These are phyloP conservation scores for Mormyrops attenuatus DNA, from an alignment of 2,797 vertebrate species.

Conservation along the genomic window DNA sequence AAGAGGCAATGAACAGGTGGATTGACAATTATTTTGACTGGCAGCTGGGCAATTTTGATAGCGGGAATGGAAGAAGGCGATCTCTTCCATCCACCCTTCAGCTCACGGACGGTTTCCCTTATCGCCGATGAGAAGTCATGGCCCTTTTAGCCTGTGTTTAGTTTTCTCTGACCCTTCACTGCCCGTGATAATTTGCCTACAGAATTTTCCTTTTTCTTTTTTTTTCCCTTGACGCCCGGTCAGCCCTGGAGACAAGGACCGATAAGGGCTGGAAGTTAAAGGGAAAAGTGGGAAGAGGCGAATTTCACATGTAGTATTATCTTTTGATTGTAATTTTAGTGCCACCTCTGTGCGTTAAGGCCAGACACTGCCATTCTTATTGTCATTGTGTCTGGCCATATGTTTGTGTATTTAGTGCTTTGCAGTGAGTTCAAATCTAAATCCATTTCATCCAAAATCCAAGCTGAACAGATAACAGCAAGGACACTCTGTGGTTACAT, in stretches of 20 bases:
- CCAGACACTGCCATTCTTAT: slow-evolving; percentile 27
- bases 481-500: not conserved
- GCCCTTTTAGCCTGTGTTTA: slow-evolving; percentile 58
- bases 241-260: slow-evolving; percentile 57
- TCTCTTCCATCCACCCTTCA: slow-evolving; percentile 43
- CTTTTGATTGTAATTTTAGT: slow-evolving; percentile 45
- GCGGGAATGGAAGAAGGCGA: slow-evolving; percentile 61
- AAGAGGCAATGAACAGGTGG: slow-evolving; percentile 31
- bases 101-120: slow-evolving; percentile 55
- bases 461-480: not conserved
- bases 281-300: not conserved
- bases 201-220: slow-evolving; percentile 53
- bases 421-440: not conserved
- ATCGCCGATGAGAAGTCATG: slow-evolving; percentile 54
- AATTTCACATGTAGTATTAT: slow-evolving; percentile 36
- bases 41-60: slow-evolving; percentile 58
- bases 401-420: not conserved
- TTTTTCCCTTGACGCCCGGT: slow-evolving; percentile 49
- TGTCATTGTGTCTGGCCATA: not conserved
- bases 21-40: slow-evolving; percentile 57
- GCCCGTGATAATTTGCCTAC: slow-evolving; percentile 60
- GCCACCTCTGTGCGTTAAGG: slow-evolving; percentile 38
- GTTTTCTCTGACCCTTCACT: slow-evolving; percentile 64
- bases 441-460: not conserved
- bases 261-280: slow-evolving; percentile 47